Conservation (phyloP, 2,888 invertebrate genomes). For the Caenorhabditis sulstoni region DNA sequence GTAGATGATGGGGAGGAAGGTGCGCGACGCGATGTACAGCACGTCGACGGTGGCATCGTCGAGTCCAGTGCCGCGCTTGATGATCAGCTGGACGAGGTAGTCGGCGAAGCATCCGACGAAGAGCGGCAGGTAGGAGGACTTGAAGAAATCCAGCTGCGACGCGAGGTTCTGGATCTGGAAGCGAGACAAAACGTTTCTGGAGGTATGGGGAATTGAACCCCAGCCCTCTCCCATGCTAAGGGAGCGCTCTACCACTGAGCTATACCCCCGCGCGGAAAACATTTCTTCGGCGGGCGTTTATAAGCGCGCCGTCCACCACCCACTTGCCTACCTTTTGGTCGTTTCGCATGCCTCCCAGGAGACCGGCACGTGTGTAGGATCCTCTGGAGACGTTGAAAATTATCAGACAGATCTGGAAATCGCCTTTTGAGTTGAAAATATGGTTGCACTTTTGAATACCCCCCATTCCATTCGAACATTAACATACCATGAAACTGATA, state of each 20-base stretch:
- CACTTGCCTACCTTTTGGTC: conserved; percentile 45
- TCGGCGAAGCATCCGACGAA: conserved; percentile 21
- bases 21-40: conserved; percentile 19
- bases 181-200: conserved; percentile 47
- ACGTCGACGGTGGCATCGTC: conserved; percentile 26
- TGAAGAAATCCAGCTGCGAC: conserved; percentile 24
- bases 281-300: not conserved
- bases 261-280: conserved; percentile 64
- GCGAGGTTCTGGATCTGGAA: conserved; percentile 39
- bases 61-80: conserved; percentile 13
- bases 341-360: conserved; percentile 39
- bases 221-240: conserved; percentile 77
- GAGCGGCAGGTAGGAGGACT: conserved; percentile 17
- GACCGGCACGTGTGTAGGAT: conserved; percentile 14
- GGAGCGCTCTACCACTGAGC: conserved; percentile 78
- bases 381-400: conserved; percentile 14
- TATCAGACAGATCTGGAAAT: conserved; percentile 1
- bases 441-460: no score
- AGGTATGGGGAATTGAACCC: conserved; percentile 75
- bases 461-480: not conserved
- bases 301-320: not conserved
- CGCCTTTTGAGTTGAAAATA: not conserved
- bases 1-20: conserved; percentile 36
- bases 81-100: conserved; percentile 2
- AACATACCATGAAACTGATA: conserved; percentile 17